These are phyloP conservation scores for Oreochromis aureus DNA, from an alignment of 2,113 vertebrate species.

Conservation along the genomic window DNA sequence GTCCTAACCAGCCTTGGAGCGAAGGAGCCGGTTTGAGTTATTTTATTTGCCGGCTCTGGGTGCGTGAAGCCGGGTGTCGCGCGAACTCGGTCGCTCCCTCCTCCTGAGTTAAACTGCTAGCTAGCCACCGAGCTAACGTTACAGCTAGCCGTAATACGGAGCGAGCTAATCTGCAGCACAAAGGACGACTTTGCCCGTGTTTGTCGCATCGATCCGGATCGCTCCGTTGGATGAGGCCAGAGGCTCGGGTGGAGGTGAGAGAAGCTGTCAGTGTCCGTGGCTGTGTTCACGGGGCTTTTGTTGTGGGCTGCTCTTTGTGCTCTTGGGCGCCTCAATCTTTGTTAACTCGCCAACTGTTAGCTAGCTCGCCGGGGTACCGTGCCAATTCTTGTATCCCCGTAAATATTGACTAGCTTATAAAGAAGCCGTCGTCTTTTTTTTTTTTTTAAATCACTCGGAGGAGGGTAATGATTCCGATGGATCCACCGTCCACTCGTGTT, in stretches of 20 bases:
- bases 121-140: conserved; percentile 57
- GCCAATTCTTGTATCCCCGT: not conserved
- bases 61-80: conserved; percentile 55
- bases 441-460: fast-evolving
- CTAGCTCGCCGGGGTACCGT: conserved; percentile 29
- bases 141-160: conserved; percentile 27
- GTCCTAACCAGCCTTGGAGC: fast-evolving
- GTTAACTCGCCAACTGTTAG: conserved; percentile 47
- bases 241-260: conserved; percentile 53
- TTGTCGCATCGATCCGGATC: not conserved
- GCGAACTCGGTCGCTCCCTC: conserved; percentile 38
- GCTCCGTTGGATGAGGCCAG: conserved; percentile 59
- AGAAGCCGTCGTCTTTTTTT: not conserved
- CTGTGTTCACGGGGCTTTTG: not conserved
- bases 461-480: not conserved
- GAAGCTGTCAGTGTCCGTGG: not conserved
- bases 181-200: conserved; percentile 32
- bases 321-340: conserved; percentile 1
- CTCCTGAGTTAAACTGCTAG: conserved; percentile 40
- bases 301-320: not conserved
- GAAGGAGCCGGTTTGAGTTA: not conserved
- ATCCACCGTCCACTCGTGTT: not conserved
- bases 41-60: not conserved
- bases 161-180: conserved; percentile 44
- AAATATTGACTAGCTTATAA: not conserved